Conservation (phyloP, 2,113 vertebrate species). For the Datnioides undecimradiatus region DNA sequence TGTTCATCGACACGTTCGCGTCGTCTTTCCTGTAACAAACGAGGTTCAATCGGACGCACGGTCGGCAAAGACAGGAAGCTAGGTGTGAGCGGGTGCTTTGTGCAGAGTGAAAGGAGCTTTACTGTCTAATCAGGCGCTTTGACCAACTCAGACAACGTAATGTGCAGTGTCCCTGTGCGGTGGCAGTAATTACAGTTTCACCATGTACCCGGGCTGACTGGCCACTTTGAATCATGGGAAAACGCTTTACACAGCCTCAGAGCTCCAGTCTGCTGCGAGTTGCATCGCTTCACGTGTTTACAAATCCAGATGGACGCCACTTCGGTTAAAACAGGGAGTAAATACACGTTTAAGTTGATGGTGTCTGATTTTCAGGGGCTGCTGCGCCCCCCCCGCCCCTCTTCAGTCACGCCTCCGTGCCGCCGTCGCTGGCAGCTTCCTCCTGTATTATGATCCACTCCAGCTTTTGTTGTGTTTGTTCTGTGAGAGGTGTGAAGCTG, state of each 20-base stretch:
- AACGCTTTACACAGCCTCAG: neutral
- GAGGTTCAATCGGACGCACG: neutral
- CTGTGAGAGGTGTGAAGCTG: constrained; percentile 8
- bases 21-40: neutral
- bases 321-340: neutral
- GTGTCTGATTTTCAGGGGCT: neutral
- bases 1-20: constrained; percentile 4
- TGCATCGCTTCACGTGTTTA: neutral
- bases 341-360: neutral
- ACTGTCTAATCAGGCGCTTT: no score
- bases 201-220: no score
- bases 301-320: no score
- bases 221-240: no score
- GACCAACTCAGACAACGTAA: no score
- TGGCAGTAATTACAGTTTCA: no score
- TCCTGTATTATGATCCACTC: constrained; percentile 1
- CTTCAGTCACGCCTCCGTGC: neutral
- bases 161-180: no score
- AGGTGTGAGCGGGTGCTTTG: no score
- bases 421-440: neutral
- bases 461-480: constrained; percentile 6
- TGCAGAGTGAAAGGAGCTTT: no score
- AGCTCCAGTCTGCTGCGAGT: neutral
- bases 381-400: neutral
- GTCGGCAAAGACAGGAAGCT: no score